These are phyloP conservation scores for Drosophila dunni DNA, from an alignment of 1,140 invertebrate genomes.

Conservation along the genomic window DNA sequence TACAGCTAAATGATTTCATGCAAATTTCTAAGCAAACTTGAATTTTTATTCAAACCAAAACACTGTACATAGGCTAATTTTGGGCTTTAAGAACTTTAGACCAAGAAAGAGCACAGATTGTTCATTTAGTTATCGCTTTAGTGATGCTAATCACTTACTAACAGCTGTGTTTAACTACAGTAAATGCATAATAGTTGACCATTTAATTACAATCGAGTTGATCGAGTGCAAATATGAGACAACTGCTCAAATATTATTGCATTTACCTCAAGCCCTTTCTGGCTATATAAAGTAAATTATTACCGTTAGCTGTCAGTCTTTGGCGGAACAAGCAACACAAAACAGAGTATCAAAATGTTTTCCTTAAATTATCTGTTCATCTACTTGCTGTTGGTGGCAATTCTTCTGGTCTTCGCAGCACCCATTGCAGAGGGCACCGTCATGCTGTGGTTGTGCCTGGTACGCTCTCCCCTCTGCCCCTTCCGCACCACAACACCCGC, in stretches of 20 bases:
- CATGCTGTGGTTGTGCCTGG: conserved; percentile 25
- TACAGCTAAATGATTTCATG: conserved; percentile 9
- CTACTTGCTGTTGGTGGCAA: conserved; percentile 29
- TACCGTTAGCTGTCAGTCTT: conserved; percentile 6
- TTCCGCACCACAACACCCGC: conserved; percentile 18
- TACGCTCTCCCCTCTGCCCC: conserved; percentile 34
- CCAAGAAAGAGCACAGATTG: no score
- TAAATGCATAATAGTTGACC: not conserved
- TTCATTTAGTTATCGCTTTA: no score
- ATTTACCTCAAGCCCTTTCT: not conserved
- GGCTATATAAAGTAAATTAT: conserved; percentile 9
- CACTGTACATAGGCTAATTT: not conserved
- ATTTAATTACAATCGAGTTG: not conserved
- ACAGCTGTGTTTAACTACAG: not conserved
- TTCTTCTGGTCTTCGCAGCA: conserved; percentile 39
- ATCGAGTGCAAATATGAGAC: not conserved
- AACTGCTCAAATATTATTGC: conserved; percentile 16
- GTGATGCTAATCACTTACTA: no score
- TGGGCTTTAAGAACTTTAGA: no score
- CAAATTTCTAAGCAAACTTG: not conserved
- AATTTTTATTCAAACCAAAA: not conserved
- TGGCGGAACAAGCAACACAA: not conserved
- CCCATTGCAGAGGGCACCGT: conserved; percentile 35
- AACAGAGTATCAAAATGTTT: conserved; percentile 16
- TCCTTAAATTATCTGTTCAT: conserved; percentile 25